phyloP scores from a whole-genome alignment of 1,140 invertebrate species.

The Zaprionus africanus region DNA sequence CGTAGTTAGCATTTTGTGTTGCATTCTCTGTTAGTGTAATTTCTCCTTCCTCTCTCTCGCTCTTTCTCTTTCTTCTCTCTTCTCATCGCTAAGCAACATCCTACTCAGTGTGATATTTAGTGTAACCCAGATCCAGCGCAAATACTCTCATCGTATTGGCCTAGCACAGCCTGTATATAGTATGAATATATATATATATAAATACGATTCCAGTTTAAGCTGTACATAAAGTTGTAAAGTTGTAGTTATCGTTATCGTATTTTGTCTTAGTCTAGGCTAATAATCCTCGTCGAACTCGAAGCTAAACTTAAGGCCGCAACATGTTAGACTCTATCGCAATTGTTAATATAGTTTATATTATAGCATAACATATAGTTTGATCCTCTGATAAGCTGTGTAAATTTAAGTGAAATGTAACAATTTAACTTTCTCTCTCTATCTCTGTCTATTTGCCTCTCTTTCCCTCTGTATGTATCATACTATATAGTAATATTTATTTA shows the following conservation, averaged over 20 bases:
- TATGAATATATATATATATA: constrained; percentile 27
- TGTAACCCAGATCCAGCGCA: constrained; percentile 69
- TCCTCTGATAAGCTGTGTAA: neutral
- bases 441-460: neutral
- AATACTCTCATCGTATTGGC: constrained; percentile 48
- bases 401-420: neutral
- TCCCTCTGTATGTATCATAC: constrained; percentile 34
- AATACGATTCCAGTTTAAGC: constrained; percentile 38
- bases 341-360: constrained; percentile 61
- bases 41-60: constrained; percentile 48
- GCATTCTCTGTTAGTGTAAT: constrained; percentile 59
- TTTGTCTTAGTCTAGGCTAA: constrained; percentile 57
- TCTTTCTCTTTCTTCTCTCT: constrained; percentile 47
- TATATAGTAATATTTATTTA: constrained; percentile 75
- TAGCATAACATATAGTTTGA: neutral
- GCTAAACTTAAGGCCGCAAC: constrained; percentile 33
- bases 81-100: constrained; percentile 78
- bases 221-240: constrained; percentile 74
- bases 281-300: constrained; percentile 11
- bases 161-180: constrained; percentile 65
- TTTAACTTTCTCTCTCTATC: neutral
- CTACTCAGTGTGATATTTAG: constrained; percentile 84
- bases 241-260: constrained; percentile 80
- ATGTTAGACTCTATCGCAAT: constrained; percentile 32
- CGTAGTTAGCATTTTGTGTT: constrained; percentile 55